Conservation (phyloP, 1,140 invertebrate genomes). For the Catajapyx aquilonaris region DNA sequence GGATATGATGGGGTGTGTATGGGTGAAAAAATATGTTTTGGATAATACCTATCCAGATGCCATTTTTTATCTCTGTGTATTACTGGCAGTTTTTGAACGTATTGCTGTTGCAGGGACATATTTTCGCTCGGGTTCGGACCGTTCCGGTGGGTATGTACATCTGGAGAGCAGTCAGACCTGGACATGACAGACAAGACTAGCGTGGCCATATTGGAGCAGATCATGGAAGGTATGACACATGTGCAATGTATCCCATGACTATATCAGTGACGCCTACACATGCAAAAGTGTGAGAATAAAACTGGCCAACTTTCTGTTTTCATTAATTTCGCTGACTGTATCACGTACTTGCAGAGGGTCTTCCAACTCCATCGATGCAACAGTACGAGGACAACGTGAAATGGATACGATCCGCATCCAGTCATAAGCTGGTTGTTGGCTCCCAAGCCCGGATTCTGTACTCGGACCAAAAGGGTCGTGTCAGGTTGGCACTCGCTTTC, state of each 20-base stretch:
- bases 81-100: slow-evolving; percentile 6
- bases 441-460: slow-evolving; percentile 42
- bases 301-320: too few relatives aligned
- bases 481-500: slow-evolving; percentile 33
- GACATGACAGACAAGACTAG: slow-evolving; percentile 31
- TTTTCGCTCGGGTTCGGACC: slow-evolving; percentile 51
- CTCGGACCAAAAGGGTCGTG: slow-evolving; percentile 33
- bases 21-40: slow-evolving; percentile 2
- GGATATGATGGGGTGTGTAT: slow-evolving; percentile 39
- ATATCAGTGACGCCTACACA: slow-evolving; percentile 1
- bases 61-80: slow-evolving; percentile 1
- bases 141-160: slow-evolving; percentile 48
- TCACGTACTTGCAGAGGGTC: slow-evolving; percentile 13
- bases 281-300: too few relatives aligned
- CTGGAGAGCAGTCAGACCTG: slow-evolving; percentile 29
- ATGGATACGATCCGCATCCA: slow-evolving; percentile 37
- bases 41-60: slow-evolving; percentile 1
- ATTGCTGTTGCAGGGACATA: slow-evolving; percentile 29
- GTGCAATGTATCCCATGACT: slow-evolving; percentile 1
- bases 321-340: too few relatives aligned
- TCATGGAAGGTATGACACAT: not conserved
- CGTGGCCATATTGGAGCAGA: not conserved
- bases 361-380: slow-evolving; percentile 21
- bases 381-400: slow-evolving; percentile 38
- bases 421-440: slow-evolving; percentile 37